A percentile compares a stretch with the other conserved stretches of the same genome.
phyloP scores from a whole-genome alignment of 2,888 invertebrate species.

The Drosophila subsilvestris region DNA sequence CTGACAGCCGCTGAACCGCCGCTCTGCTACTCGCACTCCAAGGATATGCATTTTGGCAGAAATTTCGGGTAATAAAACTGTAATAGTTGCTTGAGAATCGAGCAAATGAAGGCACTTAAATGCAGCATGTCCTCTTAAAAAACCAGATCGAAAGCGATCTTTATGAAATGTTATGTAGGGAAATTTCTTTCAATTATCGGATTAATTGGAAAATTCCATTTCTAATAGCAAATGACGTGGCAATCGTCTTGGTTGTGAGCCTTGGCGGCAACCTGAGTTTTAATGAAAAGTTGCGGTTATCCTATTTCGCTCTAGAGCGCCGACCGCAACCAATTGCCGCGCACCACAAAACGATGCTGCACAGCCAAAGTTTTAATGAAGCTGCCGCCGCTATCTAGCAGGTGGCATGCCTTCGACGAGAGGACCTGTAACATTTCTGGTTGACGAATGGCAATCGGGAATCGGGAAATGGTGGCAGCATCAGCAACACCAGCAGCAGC shows the following conservation, averaged over 20 bases:
- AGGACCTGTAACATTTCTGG: conserved; percentile 26
- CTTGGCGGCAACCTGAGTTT: conserved; percentile 49
- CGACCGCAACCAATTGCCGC: conserved; percentile 59
- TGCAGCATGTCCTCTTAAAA: not conserved
- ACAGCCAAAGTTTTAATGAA: conserved; percentile 68
- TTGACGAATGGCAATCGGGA: conserved; percentile 30
- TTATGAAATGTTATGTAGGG: not conserved
- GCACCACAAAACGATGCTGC: conserved; percentile 10
- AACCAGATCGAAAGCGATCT: no score
- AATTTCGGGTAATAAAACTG: conserved; percentile 46
- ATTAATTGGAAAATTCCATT: conserved; percentile 18
- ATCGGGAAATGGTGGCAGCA: conserved; percentile 27
- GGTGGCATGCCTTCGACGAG: not conserved
- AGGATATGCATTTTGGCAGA: conserved; percentile 26
- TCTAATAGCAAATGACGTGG: conserved; percentile 24
- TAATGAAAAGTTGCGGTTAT: conserved; percentile 69
- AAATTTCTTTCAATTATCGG: conserved; percentile 6
- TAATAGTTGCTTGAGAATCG: conserved; percentile 1
- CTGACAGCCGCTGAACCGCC: conserved; percentile 54
- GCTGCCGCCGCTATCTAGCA: conserved; percentile 39
- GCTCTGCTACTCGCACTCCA: conserved; percentile 33
- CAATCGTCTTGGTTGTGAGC: conserved; percentile 17
- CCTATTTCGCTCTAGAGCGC: conserved; percentile 10
- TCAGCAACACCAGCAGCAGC: not conserved
- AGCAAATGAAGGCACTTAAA: conserved; percentile 5